Percentiles rank a stretch among this genome's conserved stretches.
Evolutionary conservation across 1,140 invertebrate species (phyloP).

Genomic region (Mylabris phalerata): DNA sequence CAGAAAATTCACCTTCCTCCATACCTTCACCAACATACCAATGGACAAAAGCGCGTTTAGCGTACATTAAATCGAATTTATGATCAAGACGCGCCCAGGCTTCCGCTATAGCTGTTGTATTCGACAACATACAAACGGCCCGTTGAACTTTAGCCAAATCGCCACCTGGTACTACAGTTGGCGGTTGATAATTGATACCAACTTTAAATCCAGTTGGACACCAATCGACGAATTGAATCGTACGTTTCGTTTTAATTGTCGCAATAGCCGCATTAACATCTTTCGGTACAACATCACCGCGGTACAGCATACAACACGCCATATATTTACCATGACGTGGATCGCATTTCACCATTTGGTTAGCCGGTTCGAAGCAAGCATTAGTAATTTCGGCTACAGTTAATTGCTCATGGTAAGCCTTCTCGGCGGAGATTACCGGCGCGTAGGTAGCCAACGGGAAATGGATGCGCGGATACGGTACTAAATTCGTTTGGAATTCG

Average conservation of each 20-base stretch:
- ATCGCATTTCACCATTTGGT: slow-evolving; percentile 66
- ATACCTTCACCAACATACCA: slow-evolving; percentile 74
- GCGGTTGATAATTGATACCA: slow-evolving; percentile 66
- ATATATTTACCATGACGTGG: slow-evolving; percentile 62
- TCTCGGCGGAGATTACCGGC: slow-evolving; percentile 53
- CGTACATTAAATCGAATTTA: slow-evolving; percentile 79
- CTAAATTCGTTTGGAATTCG: slow-evolving; percentile 70
- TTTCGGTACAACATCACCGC: slow-evolving; percentile 52
- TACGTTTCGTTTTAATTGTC: slow-evolving; percentile 70
- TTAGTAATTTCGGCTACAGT: slow-evolving; percentile 63
- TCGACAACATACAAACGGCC: slow-evolving; percentile 62
- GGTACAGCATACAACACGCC: slow-evolving; percentile 65
- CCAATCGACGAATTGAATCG: slow-evolving; percentile 64
- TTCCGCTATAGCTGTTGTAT: slow-evolving; percentile 62
- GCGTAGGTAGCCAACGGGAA: slow-evolving; percentile 70
- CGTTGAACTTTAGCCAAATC: slow-evolving; percentile 58
- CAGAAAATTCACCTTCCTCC: slow-evolving; percentile 76
- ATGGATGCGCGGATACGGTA: slow-evolving; percentile 64
- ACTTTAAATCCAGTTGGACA: slow-evolving; percentile 68
- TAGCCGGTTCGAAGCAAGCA: slow-evolving; percentile 57
- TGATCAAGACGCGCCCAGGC: slow-evolving; percentile 65
- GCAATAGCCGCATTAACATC: slow-evolving; percentile 73
- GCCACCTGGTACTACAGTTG: slow-evolving; percentile 64
- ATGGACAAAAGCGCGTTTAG: slow-evolving; percentile 67
- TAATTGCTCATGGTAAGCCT: slow-evolving; percentile 62